Evolutionary conservation across 2,797 vertebrate genomes (phyloP), one percentile per base, ranked within the genome.

Genomic region (Coregonus ussuriensis): DNA sequence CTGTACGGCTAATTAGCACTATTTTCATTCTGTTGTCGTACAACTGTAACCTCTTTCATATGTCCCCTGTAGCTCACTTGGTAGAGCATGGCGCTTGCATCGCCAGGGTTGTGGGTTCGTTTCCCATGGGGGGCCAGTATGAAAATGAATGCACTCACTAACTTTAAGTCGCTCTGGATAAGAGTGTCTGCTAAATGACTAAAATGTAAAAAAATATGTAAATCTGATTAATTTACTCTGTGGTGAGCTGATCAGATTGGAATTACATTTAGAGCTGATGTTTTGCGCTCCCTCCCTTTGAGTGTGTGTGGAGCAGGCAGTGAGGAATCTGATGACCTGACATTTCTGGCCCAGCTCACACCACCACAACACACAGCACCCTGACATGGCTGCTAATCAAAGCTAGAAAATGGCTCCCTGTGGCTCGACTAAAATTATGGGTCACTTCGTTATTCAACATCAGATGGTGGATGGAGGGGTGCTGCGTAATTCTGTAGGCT

Each of bases 241-340:
- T 77, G 75, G 85, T 88, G 86, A 88, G 85, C 86, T 92, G 83
- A 89, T 92, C 91, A 90, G 83, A 81, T 84, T 83, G 76, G 81
- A 90, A 92, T 93, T 92, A 85, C 87, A 90, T 90, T 89, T 85
- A 85, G 79, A 79, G 78, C 88, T 82, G 80, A 88, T 71, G 90
- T 89, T 87, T 89, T 88, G 85, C 86, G 79, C 82, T 83, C 75
- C 71, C 2, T 51, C 70, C 73, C 76, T 65, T 47, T 74, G 31
- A 62, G 66, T 15, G 15, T 83, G 77, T 69, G 18, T 7, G 33
- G 29, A 33, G 74, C 73, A 82, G 79, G 84, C 84, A 90, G 81
- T 75, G 77, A 82, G 79, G 82, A 89, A 89, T 91, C 75, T 90
- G 91, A 90, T 92, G 92, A 93, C 88, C 89, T 84, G 84, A 91